Evolutionary conservation across 2,113 vertebrate species (phyloP).

Genomic region (Aplodontia rufa): DNA sequence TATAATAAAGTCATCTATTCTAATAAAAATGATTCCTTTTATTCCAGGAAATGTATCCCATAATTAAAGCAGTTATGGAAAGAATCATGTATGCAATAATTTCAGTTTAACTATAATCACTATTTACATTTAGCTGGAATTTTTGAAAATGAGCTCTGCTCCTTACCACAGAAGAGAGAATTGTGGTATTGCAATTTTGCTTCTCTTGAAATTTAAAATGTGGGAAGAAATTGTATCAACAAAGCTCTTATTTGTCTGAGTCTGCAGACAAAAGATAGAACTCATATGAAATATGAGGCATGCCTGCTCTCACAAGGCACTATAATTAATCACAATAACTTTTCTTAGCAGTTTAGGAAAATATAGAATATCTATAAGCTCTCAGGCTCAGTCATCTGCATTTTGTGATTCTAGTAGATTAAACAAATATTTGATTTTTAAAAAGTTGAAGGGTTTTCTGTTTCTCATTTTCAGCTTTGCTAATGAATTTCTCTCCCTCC

Average conservation of each 20-base stretch:
- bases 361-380: background rate
- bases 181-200: conserved; percentile 25
- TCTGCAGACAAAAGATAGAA: background rate
- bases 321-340: background rate
- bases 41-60: background rate
- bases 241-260: conserved; percentile 6
- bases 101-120: background rate
- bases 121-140: background rate
- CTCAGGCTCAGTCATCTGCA: background rate
- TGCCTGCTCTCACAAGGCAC: background rate
- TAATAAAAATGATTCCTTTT: background rate
- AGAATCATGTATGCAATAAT: background rate
- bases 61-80: background rate
- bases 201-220: conserved; percentile 52
- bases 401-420: background rate
- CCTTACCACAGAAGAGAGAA: background rate
- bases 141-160: conserved; percentile 42
- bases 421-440: background rate
- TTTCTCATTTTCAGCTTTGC: background rate
- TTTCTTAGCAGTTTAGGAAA: background rate
- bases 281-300: background rate
- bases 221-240: background rate
- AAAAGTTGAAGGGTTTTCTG: background rate
- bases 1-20: background rate
- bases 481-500: background rate